Conservation (phyloP, 2,888 invertebrate genomes). For the Osmoderma eremita region DNA sequence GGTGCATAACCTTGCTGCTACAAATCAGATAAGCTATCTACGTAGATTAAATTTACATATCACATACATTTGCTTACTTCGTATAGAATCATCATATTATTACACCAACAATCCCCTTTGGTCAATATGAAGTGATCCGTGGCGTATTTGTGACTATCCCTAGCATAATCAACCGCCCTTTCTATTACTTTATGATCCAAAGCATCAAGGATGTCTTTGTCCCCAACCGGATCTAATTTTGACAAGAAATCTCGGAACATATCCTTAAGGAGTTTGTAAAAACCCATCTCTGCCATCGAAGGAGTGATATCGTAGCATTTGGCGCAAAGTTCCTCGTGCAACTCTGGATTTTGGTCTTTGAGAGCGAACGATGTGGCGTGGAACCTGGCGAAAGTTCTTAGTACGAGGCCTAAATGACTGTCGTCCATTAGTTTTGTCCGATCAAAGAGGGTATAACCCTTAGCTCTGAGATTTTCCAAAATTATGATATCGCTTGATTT, state of each 20-base stretch:
- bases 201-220: slow-evolving; percentile 24
- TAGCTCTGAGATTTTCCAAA: slow-evolving; percentile 52
- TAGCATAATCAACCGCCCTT: slow-evolving; percentile 7
- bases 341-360: slow-evolving; percentile 50
- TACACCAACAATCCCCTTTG: slow-evolving; percentile 48
- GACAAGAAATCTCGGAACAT: slow-evolving; percentile 14
- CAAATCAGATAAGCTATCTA: too few species aligned
- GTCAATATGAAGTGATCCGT: slow-evolving; percentile 35
- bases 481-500: slow-evolving; percentile 48
- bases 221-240: slow-evolving; percentile 14
- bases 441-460: slow-evolving; percentile 52
- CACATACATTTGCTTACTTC: slow-evolving; percentile 38
- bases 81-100: slow-evolving; percentile 46
- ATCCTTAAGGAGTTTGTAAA: slow-evolving; percentile 11
- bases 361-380: slow-evolving; percentile 56
- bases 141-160: not conserved
- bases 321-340: slow-evolving; percentile 25
- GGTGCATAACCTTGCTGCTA: too few species aligned
- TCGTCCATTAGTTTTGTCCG: slow-evolving; percentile 53
- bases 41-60: not conserved
- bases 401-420: slow-evolving; percentile 53
- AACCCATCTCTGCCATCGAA: slow-evolving; percentile 14
- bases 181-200: not conserved
- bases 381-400: slow-evolving; percentile 55
- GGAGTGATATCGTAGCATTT: slow-evolving; percentile 17